A percentile compares a stretch with the other conserved stretches of the same genome.
These are phyloP conservation scores for Zoroaster sp. DNA, from an alignment of 53 echinoderm and acorn worm genomes.

Conservation along the genomic window DNA sequence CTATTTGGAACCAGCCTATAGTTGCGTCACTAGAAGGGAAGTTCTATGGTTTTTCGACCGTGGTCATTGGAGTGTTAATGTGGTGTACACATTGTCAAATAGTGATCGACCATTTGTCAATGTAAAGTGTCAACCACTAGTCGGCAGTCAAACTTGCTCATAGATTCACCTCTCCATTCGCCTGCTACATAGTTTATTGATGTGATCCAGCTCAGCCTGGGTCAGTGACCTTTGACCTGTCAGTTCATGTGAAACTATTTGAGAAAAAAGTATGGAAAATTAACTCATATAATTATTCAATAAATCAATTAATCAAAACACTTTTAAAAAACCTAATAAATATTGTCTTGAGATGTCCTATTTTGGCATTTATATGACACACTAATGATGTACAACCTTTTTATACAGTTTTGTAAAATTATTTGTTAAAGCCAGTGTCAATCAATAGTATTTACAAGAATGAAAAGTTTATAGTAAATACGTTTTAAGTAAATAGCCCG, in stretches of 20 bases:
- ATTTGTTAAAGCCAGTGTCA: too few relatives aligned
- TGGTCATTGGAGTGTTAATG: not conserved
- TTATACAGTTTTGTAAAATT: not conserved
- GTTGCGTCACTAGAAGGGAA: too few relatives aligned
- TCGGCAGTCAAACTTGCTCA: not conserved
- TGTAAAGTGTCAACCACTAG: not conserved
- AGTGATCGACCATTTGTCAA: too few relatives aligned
- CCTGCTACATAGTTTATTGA: conserved; percentile 28
- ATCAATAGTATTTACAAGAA: too few relatives aligned
- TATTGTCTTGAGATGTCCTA: not conserved
- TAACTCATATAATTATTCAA: not conserved
- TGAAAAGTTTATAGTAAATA: too few relatives aligned
- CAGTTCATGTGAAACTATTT: conserved; percentile 62
- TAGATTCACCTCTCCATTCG: conserved; percentile 19
- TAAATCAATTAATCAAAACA: not conserved
- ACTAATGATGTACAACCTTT: not conserved
- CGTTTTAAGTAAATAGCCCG: too few relatives aligned
- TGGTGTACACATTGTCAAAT: too few relatives aligned
- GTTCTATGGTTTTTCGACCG: too few relatives aligned
- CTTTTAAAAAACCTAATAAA: not conserved
- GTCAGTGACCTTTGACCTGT: conserved; percentile 35
- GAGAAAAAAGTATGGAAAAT: not conserved
- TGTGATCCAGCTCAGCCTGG: not conserved
- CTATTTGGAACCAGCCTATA: not conserved
- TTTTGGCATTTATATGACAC: not conserved